Conservation (phyloP, 2,888 invertebrate species). For the Drosophila suboccidentalis region DNA sequence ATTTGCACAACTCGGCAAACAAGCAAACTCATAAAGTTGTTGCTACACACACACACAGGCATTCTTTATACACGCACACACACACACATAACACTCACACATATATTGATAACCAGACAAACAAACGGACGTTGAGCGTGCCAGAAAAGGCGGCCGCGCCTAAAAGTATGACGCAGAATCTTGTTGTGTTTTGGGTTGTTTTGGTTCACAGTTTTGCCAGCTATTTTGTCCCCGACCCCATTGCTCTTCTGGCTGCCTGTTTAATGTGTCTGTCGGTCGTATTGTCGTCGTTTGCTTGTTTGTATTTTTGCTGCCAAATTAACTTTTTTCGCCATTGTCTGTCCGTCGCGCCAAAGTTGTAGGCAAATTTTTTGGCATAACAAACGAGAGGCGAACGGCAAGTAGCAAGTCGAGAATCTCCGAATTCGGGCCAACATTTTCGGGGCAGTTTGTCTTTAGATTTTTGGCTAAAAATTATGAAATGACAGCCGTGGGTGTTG, state of each 20-base stretch:
- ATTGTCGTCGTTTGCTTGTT: conserved; percentile 64
- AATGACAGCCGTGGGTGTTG: conserved; percentile 72
- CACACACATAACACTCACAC: conserved; percentile 1
- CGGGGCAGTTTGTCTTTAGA: conserved; percentile 63
- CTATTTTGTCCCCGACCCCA: conserved; percentile 4
- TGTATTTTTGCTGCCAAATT: conserved; percentile 80
- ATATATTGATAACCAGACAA: conserved; percentile 20
- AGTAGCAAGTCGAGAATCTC: conserved; percentile 51
- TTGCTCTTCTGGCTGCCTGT: conserved; percentile 31
- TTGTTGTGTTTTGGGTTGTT: conserved; percentile 56
- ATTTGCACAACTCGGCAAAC: conserved; percentile 70
- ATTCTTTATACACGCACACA: background rate
- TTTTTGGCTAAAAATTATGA: conserved; percentile 68
- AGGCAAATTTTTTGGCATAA: conserved; percentile 75
- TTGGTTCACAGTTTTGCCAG: conserved; percentile 47
- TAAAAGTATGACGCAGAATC: conserved; percentile 68
- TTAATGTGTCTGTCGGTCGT: conserved; percentile 55
- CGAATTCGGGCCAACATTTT: conserved; percentile 55
- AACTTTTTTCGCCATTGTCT: conserved; percentile 74
- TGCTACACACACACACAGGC: conserved; percentile 26
- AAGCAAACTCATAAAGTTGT: conserved; percentile 70
- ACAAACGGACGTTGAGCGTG: conserved; percentile 56
- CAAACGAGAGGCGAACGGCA: conserved; percentile 30
- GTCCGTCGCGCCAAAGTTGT: conserved; percentile 52
- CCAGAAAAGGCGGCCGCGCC: conserved; percentile 61